Base-by-base conservation (phyloP, 2,113 vertebrate species). In the Henicopernis longicauda region DNA sequence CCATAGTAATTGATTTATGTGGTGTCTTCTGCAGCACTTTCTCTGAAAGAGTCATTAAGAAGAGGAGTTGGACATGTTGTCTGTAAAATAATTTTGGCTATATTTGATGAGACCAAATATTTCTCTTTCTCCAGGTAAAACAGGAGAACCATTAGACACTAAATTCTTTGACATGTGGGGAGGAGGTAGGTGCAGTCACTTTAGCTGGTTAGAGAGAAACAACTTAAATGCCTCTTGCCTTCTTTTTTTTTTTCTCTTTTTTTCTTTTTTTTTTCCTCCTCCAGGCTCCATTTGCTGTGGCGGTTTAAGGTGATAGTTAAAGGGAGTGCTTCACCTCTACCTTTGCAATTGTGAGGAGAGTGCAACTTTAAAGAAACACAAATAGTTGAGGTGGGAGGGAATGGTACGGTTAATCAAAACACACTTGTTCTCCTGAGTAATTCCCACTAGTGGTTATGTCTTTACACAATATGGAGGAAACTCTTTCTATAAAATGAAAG, bases 91-190 rank as follows among this genome's bases (percentile, higher is more conserved):
- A 61, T 59, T 92, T 62, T 73, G 36, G 14, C 12, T 92, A 2
- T 69, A 29, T 54, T 93, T 55, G 34, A 10, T 93, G 34, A 54
- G 13, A 49, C 10, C 7, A 69, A 65, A 82, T 95, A 31, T 62
- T 62, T 59, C 65, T 78, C 97, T 66, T 98, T 82, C 94, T 96
- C 57, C 88, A 99, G 99, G 99, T 40, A 99, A 95, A 98, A 99
- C 98, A 4, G 99, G 99, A 50, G 98, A 98, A 40, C 62, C 97
- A 13, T 15, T 98, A 52, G 98, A 98, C 78, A 99, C 99, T 1
- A 98, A 98, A 7, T 99, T 80, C 95, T 99, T 98, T 93, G 99
- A 99, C 97, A 98, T 99, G 99, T 99, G 99, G 99, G 98, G 98
- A 82, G 99, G 99, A 99, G 99, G 99, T 99, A 98, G 97, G 98